Evolutionary conservation across 2,888 invertebrate genomes (phyloP).

Genomic region (Labia minor): DNA sequence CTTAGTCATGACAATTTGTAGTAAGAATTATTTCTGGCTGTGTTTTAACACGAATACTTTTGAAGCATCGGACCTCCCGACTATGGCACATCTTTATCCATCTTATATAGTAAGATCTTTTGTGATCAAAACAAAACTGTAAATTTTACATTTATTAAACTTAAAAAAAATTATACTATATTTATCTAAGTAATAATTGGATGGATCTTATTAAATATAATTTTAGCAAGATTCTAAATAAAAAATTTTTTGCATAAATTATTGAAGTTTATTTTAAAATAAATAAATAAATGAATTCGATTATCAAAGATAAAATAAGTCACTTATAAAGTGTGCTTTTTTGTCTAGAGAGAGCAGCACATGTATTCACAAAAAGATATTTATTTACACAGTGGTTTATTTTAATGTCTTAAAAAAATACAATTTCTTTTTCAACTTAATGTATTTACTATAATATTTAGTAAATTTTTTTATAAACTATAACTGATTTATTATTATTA

Average conservation of each 20-base stretch:
- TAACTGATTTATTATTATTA: no score
- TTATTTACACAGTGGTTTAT: no score
- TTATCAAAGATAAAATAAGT: no score
- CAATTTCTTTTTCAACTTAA: no score
- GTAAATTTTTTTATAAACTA: no score
- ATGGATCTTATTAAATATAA: not conserved
- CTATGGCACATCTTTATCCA: no score
- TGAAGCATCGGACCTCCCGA: slow-evolving; percentile 1
- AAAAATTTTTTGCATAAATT: not conserved
- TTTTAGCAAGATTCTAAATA: not conserved
- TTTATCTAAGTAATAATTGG: not conserved
- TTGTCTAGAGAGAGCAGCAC: not conserved
- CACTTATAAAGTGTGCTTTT: no score
- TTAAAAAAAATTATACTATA: not conserved
- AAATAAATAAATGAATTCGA: not conserved
- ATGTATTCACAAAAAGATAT: no score
- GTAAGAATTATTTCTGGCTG: slow-evolving; percentile 5
- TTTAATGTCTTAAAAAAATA: no score
- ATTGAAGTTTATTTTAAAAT: not conserved
- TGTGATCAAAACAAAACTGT: not conserved
- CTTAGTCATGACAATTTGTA: slow-evolving; percentile 7
- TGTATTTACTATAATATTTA: no score
- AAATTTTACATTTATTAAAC: not conserved
- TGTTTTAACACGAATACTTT: not conserved
- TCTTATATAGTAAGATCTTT: no score